Conservation (phyloP, 2,113 vertebrate species). For the Scomber japonicus region DNA sequence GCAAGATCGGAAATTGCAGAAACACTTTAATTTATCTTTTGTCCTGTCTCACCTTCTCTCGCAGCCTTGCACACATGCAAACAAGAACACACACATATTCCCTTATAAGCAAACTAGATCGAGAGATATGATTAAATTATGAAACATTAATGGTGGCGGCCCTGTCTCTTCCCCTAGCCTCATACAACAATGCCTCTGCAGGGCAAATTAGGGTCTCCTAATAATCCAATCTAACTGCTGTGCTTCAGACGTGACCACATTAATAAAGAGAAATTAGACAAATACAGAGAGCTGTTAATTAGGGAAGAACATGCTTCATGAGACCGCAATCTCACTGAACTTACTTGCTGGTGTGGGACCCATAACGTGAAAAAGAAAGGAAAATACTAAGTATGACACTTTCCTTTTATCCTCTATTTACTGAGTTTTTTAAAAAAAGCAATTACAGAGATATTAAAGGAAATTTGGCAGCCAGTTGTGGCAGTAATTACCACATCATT, state of each 20-base stretch:
- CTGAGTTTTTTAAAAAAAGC: slow-evolving; percentile 41
- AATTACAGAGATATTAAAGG: slow-evolving; percentile 53
- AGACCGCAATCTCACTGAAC: slow-evolving; percentile 29
- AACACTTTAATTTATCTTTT: slow-evolving; percentile 30
- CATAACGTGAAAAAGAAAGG: slow-evolving; percentile 37
- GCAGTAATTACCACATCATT: slow-evolving; percentile 43
- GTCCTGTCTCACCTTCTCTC: background rate
- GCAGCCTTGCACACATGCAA: slow-evolving; percentile 11
- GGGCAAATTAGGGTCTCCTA: slow-evolving; percentile 50
- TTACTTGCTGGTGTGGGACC: slow-evolving; percentile 1
- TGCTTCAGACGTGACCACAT: slow-evolving; percentile 36
- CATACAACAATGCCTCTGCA: slow-evolving; percentile 31
- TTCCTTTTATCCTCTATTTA: slow-evolving; percentile 52
- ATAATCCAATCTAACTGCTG: slow-evolving; percentile 39
- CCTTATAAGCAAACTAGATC: slow-evolving; percentile 44
- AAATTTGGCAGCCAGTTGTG: slow-evolving; percentile 37
- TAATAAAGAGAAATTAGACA: slow-evolving; percentile 70
- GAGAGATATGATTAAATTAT: slow-evolving; percentile 69
- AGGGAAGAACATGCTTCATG: slow-evolving; percentile 48
- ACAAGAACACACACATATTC: slow-evolving; percentile 28
- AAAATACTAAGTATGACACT: background rate
- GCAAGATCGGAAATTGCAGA: slow-evolving; percentile 37
- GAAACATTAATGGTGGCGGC: slow-evolving; percentile 71
- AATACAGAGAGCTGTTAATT: slow-evolving; percentile 67
- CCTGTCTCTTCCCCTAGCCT: slow-evolving; percentile 36